phyloP scores from a whole-genome alignment of 1,140 invertebrate genomes.

The Leptonema lineaticorne region DNA sequence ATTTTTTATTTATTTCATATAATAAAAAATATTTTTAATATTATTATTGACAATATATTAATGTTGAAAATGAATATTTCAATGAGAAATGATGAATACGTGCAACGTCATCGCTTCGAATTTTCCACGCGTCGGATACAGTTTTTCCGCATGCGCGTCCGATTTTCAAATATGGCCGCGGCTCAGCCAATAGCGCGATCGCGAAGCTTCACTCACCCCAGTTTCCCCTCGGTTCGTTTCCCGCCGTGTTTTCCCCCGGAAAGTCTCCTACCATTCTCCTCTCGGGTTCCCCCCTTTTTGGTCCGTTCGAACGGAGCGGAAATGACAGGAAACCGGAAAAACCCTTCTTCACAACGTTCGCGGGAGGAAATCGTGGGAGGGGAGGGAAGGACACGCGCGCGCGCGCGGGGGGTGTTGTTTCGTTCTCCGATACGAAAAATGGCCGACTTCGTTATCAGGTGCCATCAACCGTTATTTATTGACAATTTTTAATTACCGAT shows the following conservation, averaged over 20 bases:
- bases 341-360: conserved; percentile 32
- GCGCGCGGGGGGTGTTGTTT: neutral
- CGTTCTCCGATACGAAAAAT: conserved; percentile 8
- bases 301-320: neutral
- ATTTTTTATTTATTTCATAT: too few relatives aligned
- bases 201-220: neutral
- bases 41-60: too few relatives aligned
- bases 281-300: neutral
- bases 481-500: too few relatives aligned
- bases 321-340: conserved; percentile 38
- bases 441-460: neutral
- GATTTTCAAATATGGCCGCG: conserved; percentile 33
- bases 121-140: neutral
- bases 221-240: neutral
- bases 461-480: neutral
- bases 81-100: too few relatives aligned
- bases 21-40: too few relatives aligned
- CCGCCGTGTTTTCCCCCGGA: neutral
- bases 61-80: too few relatives aligned
- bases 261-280: neutral
- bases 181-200: conserved; percentile 22
- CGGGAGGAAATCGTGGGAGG: neutral
- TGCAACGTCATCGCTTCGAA: too few relatives aligned
- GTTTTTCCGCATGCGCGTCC: conserved; percentile 33
- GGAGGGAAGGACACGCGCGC: neutral